Base-by-base conservation (phyloP, 2,888 invertebrate genomes). In the Phyllotreta cruciferae region DNA sequence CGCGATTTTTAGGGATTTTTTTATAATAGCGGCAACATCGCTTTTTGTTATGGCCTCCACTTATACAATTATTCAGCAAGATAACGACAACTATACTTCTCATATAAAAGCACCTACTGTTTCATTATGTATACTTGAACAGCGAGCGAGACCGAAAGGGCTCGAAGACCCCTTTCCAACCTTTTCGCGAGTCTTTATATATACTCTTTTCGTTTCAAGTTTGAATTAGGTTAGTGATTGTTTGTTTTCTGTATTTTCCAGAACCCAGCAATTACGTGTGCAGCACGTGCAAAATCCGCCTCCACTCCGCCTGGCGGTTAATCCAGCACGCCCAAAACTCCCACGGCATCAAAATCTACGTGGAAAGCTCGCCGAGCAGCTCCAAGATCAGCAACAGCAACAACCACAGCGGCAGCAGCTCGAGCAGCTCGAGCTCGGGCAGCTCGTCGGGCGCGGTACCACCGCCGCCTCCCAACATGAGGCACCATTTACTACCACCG, bases 191-290 rank as follows among this genome's bases (percentile, higher is more conserved):
- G n/a, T n/a, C n/a, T n/a, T n/a, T n/a, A n/a, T n/a, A n/a, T n/a
- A n/a, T n/a, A n/a, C n/a, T n/a, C n/a, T n/a, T n/a, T n/a, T n/a
- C n/a, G n/a, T n/a, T n/a, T n/a, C n/a, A n/a, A n/a, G n/a, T n/a
- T n/a, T n/a, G n/a, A n/a, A n/a, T n/a, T 14, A 39, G 39, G 1
- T 24, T 24, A 24, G 24, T 42, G 36, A 35, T 41, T 50, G 8
- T 42, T 35, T 62, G 11, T 13, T 54, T 68, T 66, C n/a, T 66
- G 74, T 78, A 75, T 82, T 81, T 88, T 87, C 67, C 90, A 95
- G 97, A 97, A 83, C 97, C 97, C 70, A 92, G 92, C 82, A 93
- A 93, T 85, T 93, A 96, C 81, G 91, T 94, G 71, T 98, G 97
- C 79, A 93, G 92, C 50, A 95, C 96, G 71, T 98, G 98, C 85